These are phyloP conservation scores for Malurus leucopterus DNA, from an alignment of 2,797 vertebrate genomes.

Conservation along the genomic window DNA sequence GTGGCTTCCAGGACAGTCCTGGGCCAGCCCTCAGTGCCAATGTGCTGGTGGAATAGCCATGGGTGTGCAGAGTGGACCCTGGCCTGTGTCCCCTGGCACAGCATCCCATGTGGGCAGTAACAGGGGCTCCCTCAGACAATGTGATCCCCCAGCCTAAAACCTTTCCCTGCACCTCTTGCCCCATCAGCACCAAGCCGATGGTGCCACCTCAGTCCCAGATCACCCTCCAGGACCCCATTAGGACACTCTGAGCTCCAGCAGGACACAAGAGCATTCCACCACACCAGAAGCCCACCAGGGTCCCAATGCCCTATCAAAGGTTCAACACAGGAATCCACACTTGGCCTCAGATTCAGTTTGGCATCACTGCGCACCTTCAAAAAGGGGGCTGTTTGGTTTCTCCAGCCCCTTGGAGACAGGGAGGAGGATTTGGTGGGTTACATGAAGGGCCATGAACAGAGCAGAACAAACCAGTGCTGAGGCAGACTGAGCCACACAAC, in stretches of 20 bases:
- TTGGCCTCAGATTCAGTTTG: neutral
- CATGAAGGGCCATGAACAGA: neutral
- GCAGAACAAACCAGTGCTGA: neutral
- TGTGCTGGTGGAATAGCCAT: neutral
- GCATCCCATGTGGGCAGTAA: neutral
- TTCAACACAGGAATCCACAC: neutral
- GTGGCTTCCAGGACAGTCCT: neutral
- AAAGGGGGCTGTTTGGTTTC: neutral
- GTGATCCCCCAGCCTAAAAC: neutral
- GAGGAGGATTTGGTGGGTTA: neutral
- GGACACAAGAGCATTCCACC: neutral
- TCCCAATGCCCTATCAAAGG: neutral
- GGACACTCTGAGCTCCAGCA: neutral
- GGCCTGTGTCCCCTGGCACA: neutral
- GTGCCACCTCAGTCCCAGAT: neutral
- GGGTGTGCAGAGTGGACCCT: neutral
- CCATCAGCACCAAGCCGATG: neutral
- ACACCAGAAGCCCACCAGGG: neutral
- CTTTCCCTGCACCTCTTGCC: neutral
- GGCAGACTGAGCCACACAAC: neutral
- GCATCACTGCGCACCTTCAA: neutral
- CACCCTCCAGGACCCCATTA: neutral
- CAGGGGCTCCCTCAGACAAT: neutral
- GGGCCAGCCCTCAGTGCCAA: neutral
- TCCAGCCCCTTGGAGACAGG: neutral